These are phyloP conservation scores for Diceros bicornis DNA, from an alignment of 2,797 vertebrate genomes.

Conservation along the genomic window DNA sequence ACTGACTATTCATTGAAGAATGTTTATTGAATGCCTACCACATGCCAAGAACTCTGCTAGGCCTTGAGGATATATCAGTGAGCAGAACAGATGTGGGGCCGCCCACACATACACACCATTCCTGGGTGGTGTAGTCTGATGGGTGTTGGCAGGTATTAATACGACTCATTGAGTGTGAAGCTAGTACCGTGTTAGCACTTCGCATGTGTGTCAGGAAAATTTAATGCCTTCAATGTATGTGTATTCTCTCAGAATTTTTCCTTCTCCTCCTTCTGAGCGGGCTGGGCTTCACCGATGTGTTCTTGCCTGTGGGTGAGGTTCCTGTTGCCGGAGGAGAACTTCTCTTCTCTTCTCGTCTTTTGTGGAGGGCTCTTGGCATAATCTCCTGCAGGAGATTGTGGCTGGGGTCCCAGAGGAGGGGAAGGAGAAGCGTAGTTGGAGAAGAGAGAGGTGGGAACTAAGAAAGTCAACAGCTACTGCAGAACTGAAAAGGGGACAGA, in stretches of 20 bases:
- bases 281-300: not conserved
- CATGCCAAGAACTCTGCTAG: not conserved
- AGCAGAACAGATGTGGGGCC: not conserved
- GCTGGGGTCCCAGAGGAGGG: not conserved
- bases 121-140: not conserved
- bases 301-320: not conserved
- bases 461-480: constrained; percentile 1
- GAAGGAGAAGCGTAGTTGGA: not conserved
- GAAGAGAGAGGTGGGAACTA: not conserved
- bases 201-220: constrained; percentile 8
- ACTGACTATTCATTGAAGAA: not conserved
- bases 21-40: not conserved
- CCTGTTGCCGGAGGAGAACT: not conserved
- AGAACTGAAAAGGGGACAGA: not conserved
- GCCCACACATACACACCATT: not conserved
- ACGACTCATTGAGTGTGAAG: not conserved
- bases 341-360: not conserved
- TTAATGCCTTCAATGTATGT: not conserved
- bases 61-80: not conserved
- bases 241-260: not conserved
- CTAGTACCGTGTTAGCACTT: not conserved
- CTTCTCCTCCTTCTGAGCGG: not conserved
- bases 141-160: not conserved
- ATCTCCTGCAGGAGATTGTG: not conserved
- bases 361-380: not conserved